Evolutionary conservation across 1,140 invertebrate species (phyloP), one percentile per base, ranked within the genome.

Genomic region (Euura lappo): DNA sequence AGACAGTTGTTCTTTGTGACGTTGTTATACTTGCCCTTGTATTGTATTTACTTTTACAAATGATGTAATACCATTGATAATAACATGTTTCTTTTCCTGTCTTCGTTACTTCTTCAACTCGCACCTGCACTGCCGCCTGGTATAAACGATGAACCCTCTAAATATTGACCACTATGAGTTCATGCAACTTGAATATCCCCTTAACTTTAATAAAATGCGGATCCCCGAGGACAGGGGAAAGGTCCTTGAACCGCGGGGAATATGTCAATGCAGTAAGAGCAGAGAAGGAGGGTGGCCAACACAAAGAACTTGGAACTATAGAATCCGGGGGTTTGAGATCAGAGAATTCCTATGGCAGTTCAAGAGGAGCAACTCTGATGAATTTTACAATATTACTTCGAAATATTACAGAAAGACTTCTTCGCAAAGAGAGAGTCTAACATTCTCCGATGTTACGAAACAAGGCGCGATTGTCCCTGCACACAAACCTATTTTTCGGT

Each of bases 151-250:
- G 28, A 28, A 28, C 28, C 51, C 13, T 60, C 51, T 60, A 60
- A 60, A 60, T 60, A 60, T 60, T 60, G 51, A 60, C 51, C 51
- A 60, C 51, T 8, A 60, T 5, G 51, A 60, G 51, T 60, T 60
- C 51, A 60, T 60, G 51, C 4, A 60, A 60, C 6, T 60, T 60
- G 51, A 60, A 60, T 60, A 8, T 60, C 8, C 51, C 51, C 4
- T 60, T 60, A 60, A 60, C 51, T 60, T 60, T 60, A 60, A 60
- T 60, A 60, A 60, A 60, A 60, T n/a, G 51, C 13, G 51, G 51
- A 11, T 60, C 51, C 51, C 51, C 13, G 51, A 60, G 51, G 51
- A 60, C 8, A 8, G 51, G 28, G 8, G 51, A 60, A n/a, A 60
- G 51, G 51, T 60, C 51, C 51, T 60, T 60, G 51, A 60, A 60